Evolutionary conservation across 2,797 vertebrate genomes (phyloP).

Genomic region (Siniperca obscura): DNA sequence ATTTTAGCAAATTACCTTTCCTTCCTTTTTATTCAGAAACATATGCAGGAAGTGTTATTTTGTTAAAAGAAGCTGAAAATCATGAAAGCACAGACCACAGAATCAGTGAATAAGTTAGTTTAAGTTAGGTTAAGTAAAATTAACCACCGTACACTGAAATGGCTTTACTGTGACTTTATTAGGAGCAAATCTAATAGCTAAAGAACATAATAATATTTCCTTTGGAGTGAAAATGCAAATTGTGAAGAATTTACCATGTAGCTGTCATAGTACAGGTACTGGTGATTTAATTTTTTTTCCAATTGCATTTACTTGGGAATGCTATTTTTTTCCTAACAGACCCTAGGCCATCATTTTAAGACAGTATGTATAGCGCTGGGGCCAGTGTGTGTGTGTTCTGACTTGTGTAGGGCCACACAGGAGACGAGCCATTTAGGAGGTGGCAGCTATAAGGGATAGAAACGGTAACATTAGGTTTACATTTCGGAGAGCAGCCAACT

Average conservation of each 20-base stretch:
- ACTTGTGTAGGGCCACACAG: conserved; percentile 40
- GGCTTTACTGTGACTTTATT: too few species aligned
- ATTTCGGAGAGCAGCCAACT: conserved; percentile 62
- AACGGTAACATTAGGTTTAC: conserved; percentile 56
- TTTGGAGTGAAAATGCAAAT: background rate
- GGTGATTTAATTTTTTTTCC: background rate
- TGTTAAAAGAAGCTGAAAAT: background rate
- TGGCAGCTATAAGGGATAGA: conserved; percentile 40
- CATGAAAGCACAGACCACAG: background rate
- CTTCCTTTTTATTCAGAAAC: conserved; percentile 35
- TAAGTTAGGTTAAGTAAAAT: too few species aligned
- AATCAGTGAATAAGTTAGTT: background rate
- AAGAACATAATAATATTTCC: background rate
- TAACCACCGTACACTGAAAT: too few species aligned
- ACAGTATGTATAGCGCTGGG: background rate
- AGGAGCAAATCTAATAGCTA: too few species aligned
- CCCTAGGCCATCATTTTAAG: conserved; percentile 3
- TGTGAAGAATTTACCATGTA: background rate
- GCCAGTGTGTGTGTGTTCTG: conserved; percentile 43
- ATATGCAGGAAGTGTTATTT: conserved; percentile 11
- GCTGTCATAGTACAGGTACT: background rate
- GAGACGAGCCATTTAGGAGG: conserved; percentile 44
- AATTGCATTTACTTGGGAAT: background rate
- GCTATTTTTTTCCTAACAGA: conserved; percentile 11
- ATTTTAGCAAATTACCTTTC: background rate